Evolutionary conservation across 2,888 invertebrate genomes (phyloP).

Genomic region (Ophion ventricosus): DNA sequence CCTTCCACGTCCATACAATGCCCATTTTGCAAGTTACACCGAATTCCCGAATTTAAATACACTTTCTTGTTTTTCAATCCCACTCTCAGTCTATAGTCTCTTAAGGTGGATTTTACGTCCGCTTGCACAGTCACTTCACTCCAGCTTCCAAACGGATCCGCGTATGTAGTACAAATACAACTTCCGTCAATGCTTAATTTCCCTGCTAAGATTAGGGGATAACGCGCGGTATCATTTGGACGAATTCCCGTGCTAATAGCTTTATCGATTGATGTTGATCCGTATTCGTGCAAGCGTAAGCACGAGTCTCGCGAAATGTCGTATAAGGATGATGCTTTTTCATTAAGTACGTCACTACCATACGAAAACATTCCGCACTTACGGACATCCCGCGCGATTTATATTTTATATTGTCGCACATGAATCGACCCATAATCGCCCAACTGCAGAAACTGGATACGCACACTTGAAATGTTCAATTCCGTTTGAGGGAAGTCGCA

Average conservation of each 20-base stretch:
- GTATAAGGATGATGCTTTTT: conserved; percentile 26
- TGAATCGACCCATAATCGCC: conserved; percentile 24
- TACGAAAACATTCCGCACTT: conserved; percentile 42
- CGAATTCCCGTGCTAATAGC: conserved; percentile 6
- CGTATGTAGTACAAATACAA: conserved; percentile 2
- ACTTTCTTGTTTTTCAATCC: conserved; percentile 26
- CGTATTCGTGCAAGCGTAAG: background rate
- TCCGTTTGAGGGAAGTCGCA: no score
- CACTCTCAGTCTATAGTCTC: conserved; percentile 11
- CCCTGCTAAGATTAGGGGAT: conserved; percentile 15
- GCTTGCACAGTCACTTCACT: conserved; percentile 10
- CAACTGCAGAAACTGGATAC: background rate
- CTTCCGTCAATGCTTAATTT: background rate
- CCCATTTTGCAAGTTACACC: conserved; percentile 3
- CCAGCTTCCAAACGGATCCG: conserved; percentile 37
- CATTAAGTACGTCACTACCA: conserved; percentile 24
- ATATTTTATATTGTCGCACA: conserved; percentile 40
- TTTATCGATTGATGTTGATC: background rate
- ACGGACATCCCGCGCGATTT: conserved; percentile 10
- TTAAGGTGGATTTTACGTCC: conserved; percentile 10
- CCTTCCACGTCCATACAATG: conserved; percentile 28
- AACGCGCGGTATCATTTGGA: conserved; percentile 1
- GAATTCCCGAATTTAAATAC: conserved; percentile 18
- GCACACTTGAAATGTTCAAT: no score
- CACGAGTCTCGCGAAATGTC: conserved; percentile 19